Conservation (phyloP, 1,140 invertebrate species). For the Cecropterus lyciades region DNA sequence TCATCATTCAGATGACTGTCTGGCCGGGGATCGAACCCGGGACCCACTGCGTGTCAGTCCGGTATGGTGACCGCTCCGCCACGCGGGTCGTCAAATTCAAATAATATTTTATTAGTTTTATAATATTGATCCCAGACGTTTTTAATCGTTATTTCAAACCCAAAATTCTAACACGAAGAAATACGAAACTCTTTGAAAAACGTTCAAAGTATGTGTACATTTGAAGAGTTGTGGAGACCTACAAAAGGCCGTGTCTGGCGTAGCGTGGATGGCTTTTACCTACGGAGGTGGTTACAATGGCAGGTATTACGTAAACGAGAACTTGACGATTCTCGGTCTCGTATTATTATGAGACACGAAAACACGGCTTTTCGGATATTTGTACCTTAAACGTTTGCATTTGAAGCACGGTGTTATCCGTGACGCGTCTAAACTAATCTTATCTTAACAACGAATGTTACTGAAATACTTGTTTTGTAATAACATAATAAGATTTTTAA, state of each 20-base stretch:
- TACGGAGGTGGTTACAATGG: constrained; percentile 62
- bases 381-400: constrained; percentile 15
- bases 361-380: constrained; percentile 48
- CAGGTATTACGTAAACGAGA: constrained; percentile 55
- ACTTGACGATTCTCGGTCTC: constrained; percentile 41
- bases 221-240: constrained; percentile 38
- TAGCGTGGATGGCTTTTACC: constrained; percentile 54
- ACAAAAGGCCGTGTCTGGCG: constrained; percentile 52
- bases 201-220: constrained; percentile 31
- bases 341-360: constrained; percentile 57
- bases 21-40: too few relatives aligned
- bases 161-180: not conserved
- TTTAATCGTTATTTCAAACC: too few relatives aligned
- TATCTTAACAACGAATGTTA: not conserved
- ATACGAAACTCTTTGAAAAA: constrained; percentile 31
- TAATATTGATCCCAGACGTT: too few relatives aligned
- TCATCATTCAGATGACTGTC: too few relatives aligned
- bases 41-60: too few relatives aligned
- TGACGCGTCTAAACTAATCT: constrained; percentile 9
- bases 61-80: too few relatives aligned
- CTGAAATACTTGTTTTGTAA: not conserved
- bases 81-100: too few relatives aligned
- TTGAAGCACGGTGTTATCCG: constrained; percentile 4
- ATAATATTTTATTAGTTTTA: too few relatives aligned
- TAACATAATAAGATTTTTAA: not conserved